A percentile compares a stretch with the other conserved stretches of the same genome.
Evolutionary conservation across 1,140 invertebrate genomes (phyloP).

Genomic region (Mactra quadrangularis): DNA sequence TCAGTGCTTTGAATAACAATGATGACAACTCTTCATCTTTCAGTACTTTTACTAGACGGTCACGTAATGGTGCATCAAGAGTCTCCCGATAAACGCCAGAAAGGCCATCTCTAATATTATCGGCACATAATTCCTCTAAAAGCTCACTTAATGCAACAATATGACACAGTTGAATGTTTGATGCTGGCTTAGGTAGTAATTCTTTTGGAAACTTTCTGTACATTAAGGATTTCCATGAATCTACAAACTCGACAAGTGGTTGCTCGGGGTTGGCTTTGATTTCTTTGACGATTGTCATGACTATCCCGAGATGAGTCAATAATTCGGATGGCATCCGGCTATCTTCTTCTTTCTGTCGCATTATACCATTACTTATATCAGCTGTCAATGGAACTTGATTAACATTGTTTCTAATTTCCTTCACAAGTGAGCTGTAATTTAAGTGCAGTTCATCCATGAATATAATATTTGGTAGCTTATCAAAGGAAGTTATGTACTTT

Average conservation of each 20-base stretch:
- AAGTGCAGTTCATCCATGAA: slow-evolving; percentile 45
- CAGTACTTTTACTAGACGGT: neutral
- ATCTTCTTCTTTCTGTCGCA: slow-evolving; percentile 7
- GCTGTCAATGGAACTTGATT: slow-evolving; percentile 14
- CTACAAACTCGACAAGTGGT: slow-evolving; percentile 33
- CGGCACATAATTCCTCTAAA: slow-evolving; percentile 39
- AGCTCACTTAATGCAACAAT: slow-evolving; percentile 22
- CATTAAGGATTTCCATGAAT: slow-evolving; percentile 12
- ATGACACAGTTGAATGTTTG: slow-evolving; percentile 24
- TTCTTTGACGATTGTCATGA: slow-evolving; percentile 34
- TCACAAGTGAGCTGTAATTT: slow-evolving; percentile 20
- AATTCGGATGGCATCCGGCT: slow-evolving; percentile 13
- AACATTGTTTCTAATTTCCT: neutral
- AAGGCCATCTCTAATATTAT: slow-evolving; percentile 10
- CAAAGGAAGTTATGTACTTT: neutral
- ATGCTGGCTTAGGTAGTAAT: slow-evolving; percentile 42
- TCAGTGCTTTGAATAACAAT: neutral
- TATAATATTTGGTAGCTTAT: slow-evolving; percentile 31
- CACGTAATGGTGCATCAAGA: neutral
- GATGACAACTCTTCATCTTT: neutral
- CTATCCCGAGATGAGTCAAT: slow-evolving; percentile 23
- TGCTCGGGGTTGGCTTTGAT: slow-evolving; percentile 13
- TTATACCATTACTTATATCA: slow-evolving; percentile 4
- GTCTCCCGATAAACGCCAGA: neutral
- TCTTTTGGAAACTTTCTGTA: slow-evolving; percentile 9